These are phyloP conservation scores for Hassar affinis DNA, from an alignment of 2,113 vertebrate species.

Conservation along the genomic window DNA sequence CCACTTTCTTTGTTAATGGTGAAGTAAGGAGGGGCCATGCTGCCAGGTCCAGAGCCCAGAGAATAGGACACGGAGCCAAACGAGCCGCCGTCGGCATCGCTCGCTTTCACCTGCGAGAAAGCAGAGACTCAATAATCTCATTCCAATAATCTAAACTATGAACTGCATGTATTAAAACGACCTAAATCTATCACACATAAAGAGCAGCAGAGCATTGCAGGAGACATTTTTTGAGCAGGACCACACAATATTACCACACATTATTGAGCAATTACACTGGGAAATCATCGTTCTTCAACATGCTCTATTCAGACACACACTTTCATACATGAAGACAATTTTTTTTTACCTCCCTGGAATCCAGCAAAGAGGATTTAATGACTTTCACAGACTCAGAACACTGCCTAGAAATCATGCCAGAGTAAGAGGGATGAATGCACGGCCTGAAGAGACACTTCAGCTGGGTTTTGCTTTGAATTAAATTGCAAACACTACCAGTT, in stretches of 20 bases:
- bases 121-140: slow-evolving; percentile 16
- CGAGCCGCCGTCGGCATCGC: slow-evolving; percentile 84
- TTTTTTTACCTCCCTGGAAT: slow-evolving; percentile 15
- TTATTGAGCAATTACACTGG: neutral
- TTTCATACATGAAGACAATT: slow-evolving; percentile 28
- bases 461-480: slow-evolving; percentile 23
- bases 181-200: neutral
- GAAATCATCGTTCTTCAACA: slow-evolving; percentile 16
- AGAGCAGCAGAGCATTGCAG: neutral
- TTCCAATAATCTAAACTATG: neutral
- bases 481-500: neutral
- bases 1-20: slow-evolving; percentile 81
- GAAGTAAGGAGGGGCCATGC: slow-evolving; percentile 77
- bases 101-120: slow-evolving; percentile 84
- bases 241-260: neutral
- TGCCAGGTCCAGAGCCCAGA: slow-evolving; percentile 81
- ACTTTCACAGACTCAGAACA: slow-evolving; percentile 61
- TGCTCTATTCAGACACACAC: neutral
- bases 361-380: slow-evolving; percentile 43
- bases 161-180: neutral
- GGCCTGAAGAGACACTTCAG: slow-evolving; percentile 59
- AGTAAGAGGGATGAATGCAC: slow-evolving; percentile 46
- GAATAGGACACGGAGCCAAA: slow-evolving; percentile 88
- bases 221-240: neutral
- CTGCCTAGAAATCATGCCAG: slow-evolving; percentile 26